A percentile compares a stretch with the other conserved stretches of the same genome.
These are phyloP conservation scores for Luperina nickerlii DNA, from an alignment of 2,888 invertebrate species.

Conservation along the genomic window DNA sequence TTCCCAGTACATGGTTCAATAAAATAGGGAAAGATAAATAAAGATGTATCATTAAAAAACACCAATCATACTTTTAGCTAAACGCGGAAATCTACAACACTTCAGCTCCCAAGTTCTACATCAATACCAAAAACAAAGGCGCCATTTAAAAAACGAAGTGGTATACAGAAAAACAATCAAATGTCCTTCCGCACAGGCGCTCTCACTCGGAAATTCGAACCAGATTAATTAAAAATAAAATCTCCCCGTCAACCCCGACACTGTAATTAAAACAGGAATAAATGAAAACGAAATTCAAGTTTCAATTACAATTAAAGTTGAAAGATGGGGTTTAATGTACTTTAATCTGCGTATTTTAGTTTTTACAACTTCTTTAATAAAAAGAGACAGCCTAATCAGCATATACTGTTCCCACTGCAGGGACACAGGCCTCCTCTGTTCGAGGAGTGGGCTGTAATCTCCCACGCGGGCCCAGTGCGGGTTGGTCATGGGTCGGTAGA, in stretches of 20 bases:
- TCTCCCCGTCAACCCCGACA: constrained; percentile 71
- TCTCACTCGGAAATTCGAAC: constrained; percentile 67
- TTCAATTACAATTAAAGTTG: constrained; percentile 74
- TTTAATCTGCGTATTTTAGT: constrained; percentile 70
- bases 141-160: constrained; percentile 29
- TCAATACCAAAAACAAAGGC: constrained; percentile 17
- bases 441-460: background rate
- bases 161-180: constrained; percentile 70
- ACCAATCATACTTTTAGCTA: background rate
- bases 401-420: background rate
- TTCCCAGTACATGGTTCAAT: background rate
- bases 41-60: background rate
- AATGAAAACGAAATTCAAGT: constrained; percentile 78
- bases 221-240: constrained; percentile 85
- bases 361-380: constrained; percentile 66
- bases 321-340: constrained; percentile 66
- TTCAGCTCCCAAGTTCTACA: constrained; percentile 4
- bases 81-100: background rate
- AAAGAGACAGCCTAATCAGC: background rate
- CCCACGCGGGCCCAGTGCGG: background rate
- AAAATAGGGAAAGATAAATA: background rate
- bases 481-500: background rate
- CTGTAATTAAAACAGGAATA: constrained; percentile 81
- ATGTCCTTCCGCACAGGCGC: constrained; percentile 69
- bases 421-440: no score